Evolutionary conservation across 1,140 invertebrate genomes (phyloP), one percentile per base, ranked within the genome.

Genomic region (Phthorimaea operculella): DNA sequence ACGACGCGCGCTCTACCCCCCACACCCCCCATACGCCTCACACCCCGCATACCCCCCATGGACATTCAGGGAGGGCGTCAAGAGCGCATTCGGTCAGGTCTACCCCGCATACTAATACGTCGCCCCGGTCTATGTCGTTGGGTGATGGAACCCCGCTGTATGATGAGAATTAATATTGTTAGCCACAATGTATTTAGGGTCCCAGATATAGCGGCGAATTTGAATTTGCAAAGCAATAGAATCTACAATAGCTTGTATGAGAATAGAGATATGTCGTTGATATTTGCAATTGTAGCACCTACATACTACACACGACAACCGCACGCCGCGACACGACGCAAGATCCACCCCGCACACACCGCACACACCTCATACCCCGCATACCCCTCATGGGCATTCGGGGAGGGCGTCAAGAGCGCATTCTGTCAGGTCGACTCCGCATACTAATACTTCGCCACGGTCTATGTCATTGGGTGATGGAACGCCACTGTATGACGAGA

Each of bases 81-180:
- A 69, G 74, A 17, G 63, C 73, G 39, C 71, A 72, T 52, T 79
- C 78, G 10, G 66, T 69, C 34, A 71, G 78, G 33, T 93, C 92
- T 28, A 95, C 93, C 12, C 93, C 94, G 15, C 89, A 92, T 58
- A 94, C 94, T 12, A 94, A 94, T 78, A 93, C 92, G 60, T 94
- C 92, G 67, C 93, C 94, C 50, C 89, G 92, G 56, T 94, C 92
- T 62, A 94, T 95, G 92, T 95, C 94, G 17, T 85, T 96, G 5
- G 95, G 95, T 52, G 95, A 96, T 78, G 92, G 93, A 18, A 97
- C 96, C 47, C 95, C 95, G 2, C 82, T 97, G 0, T 96, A 96
- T 79, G 96, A 97, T 74, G 96, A 97, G 78, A 93, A 91, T 68
- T 93, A 74, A 39, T 34, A 34, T 34, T 34, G 11, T 34, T 34